These are phyloP conservation scores for Ectemnius continuus DNA, from an alignment of 2,888 invertebrate species.

Conservation along the genomic window DNA sequence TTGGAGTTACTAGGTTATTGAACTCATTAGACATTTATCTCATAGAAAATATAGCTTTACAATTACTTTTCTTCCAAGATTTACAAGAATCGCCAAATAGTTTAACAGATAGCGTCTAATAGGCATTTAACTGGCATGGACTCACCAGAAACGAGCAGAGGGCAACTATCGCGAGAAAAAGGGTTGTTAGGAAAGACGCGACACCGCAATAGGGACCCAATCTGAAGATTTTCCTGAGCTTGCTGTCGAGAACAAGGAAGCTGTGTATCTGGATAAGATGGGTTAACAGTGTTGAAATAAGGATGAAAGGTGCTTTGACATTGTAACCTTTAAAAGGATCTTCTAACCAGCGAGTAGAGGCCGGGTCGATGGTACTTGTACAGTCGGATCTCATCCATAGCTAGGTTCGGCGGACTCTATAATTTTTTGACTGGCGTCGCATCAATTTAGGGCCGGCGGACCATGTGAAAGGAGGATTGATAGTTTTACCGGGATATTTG, in stretches of 20 bases:
- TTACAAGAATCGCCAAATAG: too few relatives aligned
- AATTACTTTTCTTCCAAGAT: too few relatives aligned
- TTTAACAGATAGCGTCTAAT: background rate
- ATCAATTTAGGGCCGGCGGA: constrained; percentile 59
- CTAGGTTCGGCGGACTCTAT: constrained; percentile 47
- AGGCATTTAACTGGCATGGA: constrained; percentile 16
- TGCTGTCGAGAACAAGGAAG: constrained; percentile 65
- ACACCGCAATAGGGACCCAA: constrained; percentile 63
- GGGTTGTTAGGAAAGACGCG: constrained; percentile 61
- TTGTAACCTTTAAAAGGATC: constrained; percentile 12
- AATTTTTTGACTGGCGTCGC: constrained; percentile 62
- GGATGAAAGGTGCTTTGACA: background rate
- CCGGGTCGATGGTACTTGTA: constrained; percentile 65
- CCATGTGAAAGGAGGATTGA: constrained; percentile 57
- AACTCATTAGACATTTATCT: too few relatives aligned
- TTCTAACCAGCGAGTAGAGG: constrained; percentile 60
- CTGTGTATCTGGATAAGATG: constrained; percentile 66
- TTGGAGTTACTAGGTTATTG: too few relatives aligned
- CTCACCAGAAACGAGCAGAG: constrained; percentile 64
- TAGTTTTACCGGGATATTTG: constrained; percentile 65
- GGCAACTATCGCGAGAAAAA: constrained; percentile 50
- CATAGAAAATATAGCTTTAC: too few relatives aligned
- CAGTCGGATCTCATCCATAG: constrained; percentile 64
- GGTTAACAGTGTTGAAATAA: constrained; percentile 9
- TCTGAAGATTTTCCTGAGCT: constrained; percentile 63